Evolutionary conservation across 2,888 invertebrate species (phyloP).

Genomic region (Temnothorax rugatulus): DNA sequence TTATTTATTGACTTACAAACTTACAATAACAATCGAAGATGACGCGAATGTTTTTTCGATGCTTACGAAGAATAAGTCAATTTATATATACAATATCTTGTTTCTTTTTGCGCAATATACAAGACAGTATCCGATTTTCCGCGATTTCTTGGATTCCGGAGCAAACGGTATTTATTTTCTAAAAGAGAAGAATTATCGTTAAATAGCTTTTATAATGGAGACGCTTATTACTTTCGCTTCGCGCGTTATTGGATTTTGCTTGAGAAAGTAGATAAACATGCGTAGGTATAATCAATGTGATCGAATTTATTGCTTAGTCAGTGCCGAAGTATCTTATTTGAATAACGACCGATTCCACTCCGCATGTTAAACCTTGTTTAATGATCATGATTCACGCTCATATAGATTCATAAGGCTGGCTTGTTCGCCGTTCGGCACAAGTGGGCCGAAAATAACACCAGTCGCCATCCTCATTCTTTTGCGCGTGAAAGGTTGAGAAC

Average conservation of each 20-base stretch:
- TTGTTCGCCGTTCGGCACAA: constrained; percentile 58
- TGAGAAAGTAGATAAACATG: constrained; percentile 16
- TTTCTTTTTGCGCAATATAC: background rate
- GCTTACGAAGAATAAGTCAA: background rate
- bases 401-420: constrained; percentile 60
- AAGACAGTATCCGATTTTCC: background rate
- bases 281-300: background rate
- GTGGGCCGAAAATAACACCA: constrained; percentile 53
- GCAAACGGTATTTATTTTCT: background rate
- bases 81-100: background rate
- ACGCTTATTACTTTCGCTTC: background rate
- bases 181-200: background rate
- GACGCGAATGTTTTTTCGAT: background rate
- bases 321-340: constrained; percentile 1
- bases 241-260: background rate
- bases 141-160: background rate
- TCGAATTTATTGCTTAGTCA: constrained; percentile 5
- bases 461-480: background rate
- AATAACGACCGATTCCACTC: constrained; percentile 7
- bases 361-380: constrained; percentile 64
- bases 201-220: background rate
- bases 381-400: constrained; percentile 59
- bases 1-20: background rate
- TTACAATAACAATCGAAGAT: background rate
- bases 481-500: constrained; percentile 38